Evolutionary conservation across 2,888 invertebrate species (phyloP).

Genomic region (Hydraecia micacea): DNA sequence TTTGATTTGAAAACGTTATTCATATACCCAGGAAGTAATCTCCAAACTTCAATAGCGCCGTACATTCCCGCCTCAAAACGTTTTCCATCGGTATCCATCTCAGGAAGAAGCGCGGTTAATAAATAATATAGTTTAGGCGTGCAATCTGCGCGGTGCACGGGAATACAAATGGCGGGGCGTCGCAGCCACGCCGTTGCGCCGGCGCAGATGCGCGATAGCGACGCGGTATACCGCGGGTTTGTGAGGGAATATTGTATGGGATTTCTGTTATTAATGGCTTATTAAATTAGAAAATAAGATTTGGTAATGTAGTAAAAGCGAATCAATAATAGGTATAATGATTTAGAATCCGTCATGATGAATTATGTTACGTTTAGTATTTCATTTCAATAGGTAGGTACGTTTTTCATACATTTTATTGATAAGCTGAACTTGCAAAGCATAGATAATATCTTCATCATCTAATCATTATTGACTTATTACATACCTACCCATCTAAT

Average conservation of each 20-base stretch:
- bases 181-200: constrained; percentile 57
- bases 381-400: background rate
- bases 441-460: background rate
- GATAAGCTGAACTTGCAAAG: background rate
- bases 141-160: constrained; percentile 61
- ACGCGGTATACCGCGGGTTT: constrained; percentile 44
- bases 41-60: constrained; percentile 5
- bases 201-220: constrained; percentile 70
- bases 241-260: constrained; percentile 35
- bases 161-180: constrained; percentile 76
- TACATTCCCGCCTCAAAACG: constrained; percentile 17
- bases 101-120: constrained; percentile 61
- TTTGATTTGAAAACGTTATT: background rate
- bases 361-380: background rate
- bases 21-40: constrained; percentile 5
- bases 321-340: background rate
- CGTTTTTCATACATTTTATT: background rate
- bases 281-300: constrained; percentile 53
- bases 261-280: constrained; percentile 59
- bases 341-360: background rate
- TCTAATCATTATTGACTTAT: constrained; percentile 10
- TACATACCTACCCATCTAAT: constrained; percentile 16
- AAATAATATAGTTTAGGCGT: constrained; percentile 66
- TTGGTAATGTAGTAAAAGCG: constrained; percentile 9
- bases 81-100: constrained; percentile 35